A percentile compares a stretch with the other conserved stretches of the same genome.
Conservation (phyloP, 2,888 invertebrate species). For the Tanytarsus gracilentus region DNA sequence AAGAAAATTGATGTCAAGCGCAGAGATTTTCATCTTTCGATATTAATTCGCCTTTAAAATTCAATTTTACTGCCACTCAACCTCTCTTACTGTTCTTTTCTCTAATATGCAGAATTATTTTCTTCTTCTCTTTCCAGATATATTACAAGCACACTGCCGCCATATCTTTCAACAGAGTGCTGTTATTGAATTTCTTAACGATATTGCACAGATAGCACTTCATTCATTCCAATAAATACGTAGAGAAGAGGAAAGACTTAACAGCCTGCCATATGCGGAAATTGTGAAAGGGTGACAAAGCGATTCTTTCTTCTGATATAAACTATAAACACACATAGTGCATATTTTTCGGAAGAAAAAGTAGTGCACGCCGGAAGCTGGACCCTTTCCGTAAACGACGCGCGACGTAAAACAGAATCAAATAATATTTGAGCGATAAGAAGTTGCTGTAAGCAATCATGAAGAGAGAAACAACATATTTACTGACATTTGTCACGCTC, state of each 20-base stretch:
- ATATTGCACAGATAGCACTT: constrained; percentile 4
- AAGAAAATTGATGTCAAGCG: too few species aligned
- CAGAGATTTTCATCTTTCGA: too few species aligned
- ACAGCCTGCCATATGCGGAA: neutral
- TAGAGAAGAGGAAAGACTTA: neutral
- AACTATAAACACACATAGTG: neutral
- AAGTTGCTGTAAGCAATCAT: neutral
- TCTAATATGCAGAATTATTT: neutral
- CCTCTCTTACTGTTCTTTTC: too few species aligned
- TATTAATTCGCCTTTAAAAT: too few species aligned
- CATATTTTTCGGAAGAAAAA: neutral
- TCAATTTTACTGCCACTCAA: too few species aligned
- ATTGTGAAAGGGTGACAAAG: neutral
- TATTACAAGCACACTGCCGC: neutral
- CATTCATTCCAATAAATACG: too few species aligned
- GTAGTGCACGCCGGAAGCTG: neutral
- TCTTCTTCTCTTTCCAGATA: neutral
- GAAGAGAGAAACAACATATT: neutral
- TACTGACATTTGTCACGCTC: neutral
- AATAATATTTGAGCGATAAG: neutral
- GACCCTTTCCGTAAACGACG: neutral
- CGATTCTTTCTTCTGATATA: too few species aligned
- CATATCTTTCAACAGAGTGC: too few species aligned
- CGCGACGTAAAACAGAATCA: neutral
- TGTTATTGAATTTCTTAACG: neutral